Conservation (phyloP, 2,888 invertebrate species). For the Leptopilina syphax region DNA sequence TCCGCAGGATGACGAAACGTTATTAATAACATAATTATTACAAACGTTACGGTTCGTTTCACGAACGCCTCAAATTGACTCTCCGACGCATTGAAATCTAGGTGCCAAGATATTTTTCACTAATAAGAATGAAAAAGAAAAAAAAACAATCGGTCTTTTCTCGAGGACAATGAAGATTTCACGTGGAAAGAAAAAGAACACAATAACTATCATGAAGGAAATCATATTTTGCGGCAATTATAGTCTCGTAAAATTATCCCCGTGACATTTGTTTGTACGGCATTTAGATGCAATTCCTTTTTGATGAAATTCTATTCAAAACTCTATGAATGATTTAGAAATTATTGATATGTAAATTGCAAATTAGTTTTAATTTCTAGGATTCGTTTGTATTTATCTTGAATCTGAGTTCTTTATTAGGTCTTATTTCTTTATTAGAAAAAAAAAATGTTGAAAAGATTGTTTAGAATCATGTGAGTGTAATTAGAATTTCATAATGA, state of each 20-base stretch:
- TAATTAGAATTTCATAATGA: conserved; percentile 35
- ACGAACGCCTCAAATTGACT: conserved; percentile 17
- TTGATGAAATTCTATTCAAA: too few relatives aligned
- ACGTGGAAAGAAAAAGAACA: conserved; percentile 50
- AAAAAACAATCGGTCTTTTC: conserved; percentile 48
- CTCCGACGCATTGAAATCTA: conserved; percentile 51
- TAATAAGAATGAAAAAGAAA: conserved; percentile 47
- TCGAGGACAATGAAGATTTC: conserved; percentile 46
- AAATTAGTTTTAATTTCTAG: too few relatives aligned
- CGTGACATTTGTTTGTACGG: conserved; percentile 43
- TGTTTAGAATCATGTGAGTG: neutral
- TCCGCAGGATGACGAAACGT: conserved; percentile 65
- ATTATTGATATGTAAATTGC: too few relatives aligned
- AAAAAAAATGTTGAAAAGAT: neutral
- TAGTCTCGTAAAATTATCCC: conserved; percentile 66
- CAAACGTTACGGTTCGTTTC: conserved; percentile 63
- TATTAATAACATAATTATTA: conserved; percentile 59
- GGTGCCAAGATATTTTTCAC: conserved; percentile 40
- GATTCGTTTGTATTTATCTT: too few relatives aligned
- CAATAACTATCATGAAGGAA: conserved; percentile 54
- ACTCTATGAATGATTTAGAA: neutral
- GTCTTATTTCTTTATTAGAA: too few relatives aligned
- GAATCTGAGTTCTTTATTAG: neutral
- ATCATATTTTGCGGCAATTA: conserved; percentile 63
- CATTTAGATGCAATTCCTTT: conserved; percentile 12